Conservation (phyloP, 2,888 invertebrate species). For the Chloroclysta siterata region DNA sequence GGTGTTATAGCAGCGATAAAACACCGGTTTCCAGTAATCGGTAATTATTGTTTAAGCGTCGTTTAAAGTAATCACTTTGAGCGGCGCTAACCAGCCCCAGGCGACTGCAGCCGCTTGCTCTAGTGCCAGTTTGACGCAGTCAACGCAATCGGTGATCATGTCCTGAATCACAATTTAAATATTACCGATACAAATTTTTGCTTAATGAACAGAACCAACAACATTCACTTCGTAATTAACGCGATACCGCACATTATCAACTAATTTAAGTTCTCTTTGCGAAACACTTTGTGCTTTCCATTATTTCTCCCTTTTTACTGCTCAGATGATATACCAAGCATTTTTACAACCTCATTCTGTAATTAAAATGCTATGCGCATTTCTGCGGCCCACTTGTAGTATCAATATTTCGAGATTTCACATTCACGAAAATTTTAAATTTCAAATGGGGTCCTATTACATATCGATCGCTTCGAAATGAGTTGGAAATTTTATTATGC, state of each 20-base stretch:
- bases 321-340: slow-evolving; percentile 31
- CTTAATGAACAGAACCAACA: slow-evolving; percentile 70
- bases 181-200: slow-evolving; percentile 68
- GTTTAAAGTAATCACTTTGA: slow-evolving; percentile 74
- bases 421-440: slow-evolving; percentile 43
- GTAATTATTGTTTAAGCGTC: slow-evolving; percentile 79
- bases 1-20: slow-evolving; percentile 57
- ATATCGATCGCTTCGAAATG: slow-evolving; percentile 45
- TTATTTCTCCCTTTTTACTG: slow-evolving; percentile 38
- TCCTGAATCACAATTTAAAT: slow-evolving; percentile 68
- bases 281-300: slow-evolving; percentile 42
- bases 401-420: slow-evolving; percentile 38
- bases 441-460: slow-evolving; percentile 41
- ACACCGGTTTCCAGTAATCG: slow-evolving; percentile 67
- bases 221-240: slow-evolving; percentile 73
- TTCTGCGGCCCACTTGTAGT: slow-evolving; percentile 31
- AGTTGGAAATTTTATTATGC: slow-evolving; percentile 51
- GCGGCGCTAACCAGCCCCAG: slow-evolving; percentile 53
- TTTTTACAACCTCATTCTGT: slow-evolving; percentile 33
- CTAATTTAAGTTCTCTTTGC: slow-evolving; percentile 55
- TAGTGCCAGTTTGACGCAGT: slow-evolving; percentile 60
- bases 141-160: slow-evolving; percentile 60
- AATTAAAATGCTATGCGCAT: slow-evolving; percentile 37
- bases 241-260: slow-evolving; percentile 65
- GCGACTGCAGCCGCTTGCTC: slow-evolving; percentile 33